phyloP scores from a whole-genome alignment of 1,140 invertebrate species.

The Dreissena rostriformis region DNA sequence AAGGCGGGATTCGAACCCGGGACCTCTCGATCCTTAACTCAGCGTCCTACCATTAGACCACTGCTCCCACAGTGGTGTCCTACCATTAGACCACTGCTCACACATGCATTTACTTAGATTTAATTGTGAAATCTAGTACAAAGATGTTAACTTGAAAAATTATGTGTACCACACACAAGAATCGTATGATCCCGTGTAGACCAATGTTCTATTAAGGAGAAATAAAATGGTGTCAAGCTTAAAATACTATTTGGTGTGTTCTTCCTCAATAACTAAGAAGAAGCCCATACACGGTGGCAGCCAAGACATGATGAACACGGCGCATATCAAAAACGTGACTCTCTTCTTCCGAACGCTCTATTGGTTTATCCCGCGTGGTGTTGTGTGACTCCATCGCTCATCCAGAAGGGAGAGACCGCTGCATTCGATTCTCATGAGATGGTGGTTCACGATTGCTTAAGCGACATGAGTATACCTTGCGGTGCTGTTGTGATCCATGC shows the following conservation, averaged over 20 bases:
- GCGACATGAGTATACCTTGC: neutral
- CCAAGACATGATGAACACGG: conserved; percentile 18
- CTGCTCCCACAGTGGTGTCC: no score
- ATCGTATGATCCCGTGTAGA: neutral
- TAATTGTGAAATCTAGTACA: no score
- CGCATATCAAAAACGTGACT: conserved; percentile 18
- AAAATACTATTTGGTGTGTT: no score
- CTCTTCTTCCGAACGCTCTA: conserved; percentile 5
- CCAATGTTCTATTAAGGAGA: neutral
- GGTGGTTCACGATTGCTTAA: neutral
- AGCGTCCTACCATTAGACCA: no score
- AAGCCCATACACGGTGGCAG: conserved; percentile 17
- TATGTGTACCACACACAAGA: neutral
- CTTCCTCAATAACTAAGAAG: no score
- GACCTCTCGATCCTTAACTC: no score
- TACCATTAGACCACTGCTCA: no score
- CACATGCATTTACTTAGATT: no score
- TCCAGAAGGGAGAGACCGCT: neutral
- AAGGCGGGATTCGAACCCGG: no score
- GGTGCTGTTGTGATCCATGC: neutral
- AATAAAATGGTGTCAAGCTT: no score
- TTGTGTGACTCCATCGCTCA: neutral
- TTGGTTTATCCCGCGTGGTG: neutral
- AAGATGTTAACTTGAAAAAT: conserved; percentile 14
- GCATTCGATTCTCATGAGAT: neutral